Evolutionary conservation across 2,797 vertebrate genomes (phyloP).

Genomic region (Rhincodon typus): DNA sequence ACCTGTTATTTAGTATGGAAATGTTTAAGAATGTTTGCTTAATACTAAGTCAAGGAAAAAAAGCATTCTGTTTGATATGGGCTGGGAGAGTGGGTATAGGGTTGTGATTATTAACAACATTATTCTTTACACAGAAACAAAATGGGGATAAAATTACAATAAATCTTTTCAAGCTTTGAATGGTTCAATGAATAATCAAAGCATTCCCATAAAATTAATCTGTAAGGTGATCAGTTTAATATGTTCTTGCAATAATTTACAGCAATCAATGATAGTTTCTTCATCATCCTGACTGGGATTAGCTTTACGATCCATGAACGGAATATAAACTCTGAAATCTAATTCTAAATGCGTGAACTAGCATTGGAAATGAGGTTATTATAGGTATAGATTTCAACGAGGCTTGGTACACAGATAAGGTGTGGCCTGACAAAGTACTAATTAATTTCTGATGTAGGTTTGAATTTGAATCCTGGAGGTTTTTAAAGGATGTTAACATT

Average conservation of each 20-base stretch:
- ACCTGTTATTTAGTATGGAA: neutral
- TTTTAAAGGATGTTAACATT: too few species aligned
- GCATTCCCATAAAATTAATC: neutral
- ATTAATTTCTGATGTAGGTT: neutral
- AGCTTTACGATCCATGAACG: too few species aligned
- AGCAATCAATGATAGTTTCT: too few species aligned
- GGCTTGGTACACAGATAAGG: neutral
- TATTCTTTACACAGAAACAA: neutral
- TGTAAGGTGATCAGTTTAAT: neutral
- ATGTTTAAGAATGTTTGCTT: neutral
- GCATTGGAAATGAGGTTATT: neutral
- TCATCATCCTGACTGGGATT: too few species aligned
- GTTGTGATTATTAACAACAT: neutral
- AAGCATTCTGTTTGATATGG: neutral
- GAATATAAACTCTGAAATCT: neutral
- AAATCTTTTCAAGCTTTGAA: neutral
- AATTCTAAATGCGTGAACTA: neutral
- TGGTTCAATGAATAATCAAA: neutral
- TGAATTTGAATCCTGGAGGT: neutral
- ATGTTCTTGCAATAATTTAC: too few species aligned
- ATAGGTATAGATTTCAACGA: neutral
- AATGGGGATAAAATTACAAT: neutral
- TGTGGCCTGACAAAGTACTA: neutral
- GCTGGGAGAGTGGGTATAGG: neutral
- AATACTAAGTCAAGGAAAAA: neutral